Percentiles rank a stretch among this genome's conserved stretches.
Evolutionary conservation across 2,888 invertebrate genomes (phyloP).

Genomic region (Caenorhabditis macrosperma): DNA sequence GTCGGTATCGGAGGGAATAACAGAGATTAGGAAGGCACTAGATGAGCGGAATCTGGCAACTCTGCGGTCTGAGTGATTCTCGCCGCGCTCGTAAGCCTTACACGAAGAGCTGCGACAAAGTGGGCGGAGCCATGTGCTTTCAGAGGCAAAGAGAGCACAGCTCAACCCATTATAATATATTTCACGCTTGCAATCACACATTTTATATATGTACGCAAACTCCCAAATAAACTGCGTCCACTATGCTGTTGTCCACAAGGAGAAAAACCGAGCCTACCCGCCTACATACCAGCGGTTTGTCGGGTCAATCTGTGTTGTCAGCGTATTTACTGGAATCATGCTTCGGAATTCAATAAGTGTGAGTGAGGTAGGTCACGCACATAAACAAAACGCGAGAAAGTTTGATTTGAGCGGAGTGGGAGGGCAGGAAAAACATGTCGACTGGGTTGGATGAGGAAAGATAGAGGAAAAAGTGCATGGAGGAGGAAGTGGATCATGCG

Average conservation of each 20-base stretch:
- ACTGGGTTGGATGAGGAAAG: not conserved
- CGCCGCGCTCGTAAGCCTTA: conserved; percentile 52
- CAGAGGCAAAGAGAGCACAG: conserved; percentile 60
- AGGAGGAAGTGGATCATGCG: conserved; percentile 38
- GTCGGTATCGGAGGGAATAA: conserved; percentile 14
- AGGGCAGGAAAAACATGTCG: no score
- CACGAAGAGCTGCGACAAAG: conserved; percentile 52
- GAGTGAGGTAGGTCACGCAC: no score
- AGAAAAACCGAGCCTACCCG: conserved; percentile 1
- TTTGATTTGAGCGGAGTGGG: no score
- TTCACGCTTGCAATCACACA: conserved; percentile 64
- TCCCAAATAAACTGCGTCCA: conserved; percentile 48
- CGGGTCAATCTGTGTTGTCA: no score
- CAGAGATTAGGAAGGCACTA: conserved; percentile 38
- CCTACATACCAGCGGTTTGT: conserved; percentile 20
- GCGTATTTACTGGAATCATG: no score
- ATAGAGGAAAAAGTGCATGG: conserved; percentile 1
- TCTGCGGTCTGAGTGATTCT: conserved; percentile 48
- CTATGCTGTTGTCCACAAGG: conserved; percentile 22
- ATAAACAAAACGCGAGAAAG: no score
- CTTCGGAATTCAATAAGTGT: no score
- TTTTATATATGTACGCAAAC: conserved; percentile 58
- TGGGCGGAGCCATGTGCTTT: conserved; percentile 56
- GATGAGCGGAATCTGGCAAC: conserved; percentile 35
- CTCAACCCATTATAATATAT: conserved; percentile 64